Base-by-base conservation (phyloP, 1,140 invertebrate genomes). In the Trachymyrmex cornetzi region DNA sequence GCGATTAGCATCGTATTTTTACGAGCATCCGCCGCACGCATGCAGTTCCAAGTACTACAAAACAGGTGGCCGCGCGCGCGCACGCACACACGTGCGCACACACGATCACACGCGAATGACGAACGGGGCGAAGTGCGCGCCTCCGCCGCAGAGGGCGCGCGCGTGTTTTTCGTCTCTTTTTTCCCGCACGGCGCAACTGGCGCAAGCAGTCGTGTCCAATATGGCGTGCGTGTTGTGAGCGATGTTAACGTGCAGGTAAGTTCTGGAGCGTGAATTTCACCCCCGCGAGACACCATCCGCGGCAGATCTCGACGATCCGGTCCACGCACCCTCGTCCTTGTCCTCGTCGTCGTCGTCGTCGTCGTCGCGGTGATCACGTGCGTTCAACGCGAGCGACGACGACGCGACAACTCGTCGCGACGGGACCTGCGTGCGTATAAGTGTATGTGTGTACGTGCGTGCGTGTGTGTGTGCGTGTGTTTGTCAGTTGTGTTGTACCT, bases 191-290 rank as follows among this genome's bases (percentile, higher is more conserved):
- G 38, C 38, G 38, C 38, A 44, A 11, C 38, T 44, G 38, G 38
- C 38, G 38, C 64, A 7, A 90, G 89, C 64, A 91, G 87, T 91
- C 89, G 89, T 91, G 87, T 91, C 87, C 90, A 91, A 91, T 82
- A 91, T 91, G 90, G 90, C 90, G 90, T 74, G 50, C 66, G 75
- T 85, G 90, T 79, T 48, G 74, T 84, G 74, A 82, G 63, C 69
- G 63, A 67, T 57, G 50, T 89, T 91, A 81, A 87, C 30, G 55
- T 85, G 90, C 90, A 91, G 90, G 90, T 91, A 89, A 91, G 87
- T 50, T 14, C 27, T 22, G 6, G 4, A n/a, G 53, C 5, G 24
- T 77, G 55, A 80, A 30, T 79, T 9, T 14, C 34, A 9, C 11
- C 3, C 38, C n/a, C 44, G 38, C 30, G 55, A 9, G 5, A 4